Evolutionary conservation across 2,888 invertebrate genomes (phyloP).

Genomic region (Zygaena filipendulae): DNA sequence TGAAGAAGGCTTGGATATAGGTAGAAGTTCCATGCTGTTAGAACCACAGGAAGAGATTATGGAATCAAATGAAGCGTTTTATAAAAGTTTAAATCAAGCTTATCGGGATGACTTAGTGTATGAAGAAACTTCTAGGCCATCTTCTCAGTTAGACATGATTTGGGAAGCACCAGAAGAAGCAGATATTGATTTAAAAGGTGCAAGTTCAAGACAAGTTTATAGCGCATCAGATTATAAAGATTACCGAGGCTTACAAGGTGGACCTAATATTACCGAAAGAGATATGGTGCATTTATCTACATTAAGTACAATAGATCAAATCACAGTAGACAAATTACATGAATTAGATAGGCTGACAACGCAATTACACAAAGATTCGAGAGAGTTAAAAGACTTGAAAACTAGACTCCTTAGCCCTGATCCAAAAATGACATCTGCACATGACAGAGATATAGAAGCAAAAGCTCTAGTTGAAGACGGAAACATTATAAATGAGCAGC

Average conservation of each 20-base stretch:
- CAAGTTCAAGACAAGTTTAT: slow-evolving; percentile 73
- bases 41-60: slow-evolving; percentile 59
- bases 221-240: slow-evolving; percentile 83
- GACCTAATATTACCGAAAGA: slow-evolving; percentile 80
- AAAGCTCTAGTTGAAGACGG: slow-evolving; percentile 72
- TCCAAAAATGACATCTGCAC: slow-evolving; percentile 48
- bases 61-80: slow-evolving; percentile 89
- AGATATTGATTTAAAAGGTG: slow-evolving; percentile 66
- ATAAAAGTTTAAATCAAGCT: slow-evolving; percentile 87
- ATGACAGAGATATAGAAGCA: slow-evolving; percentile 67
- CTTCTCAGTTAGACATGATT: slow-evolving; percentile 85
- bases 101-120: slow-evolving; percentile 83
- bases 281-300: slow-evolving; percentile 80
- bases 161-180: slow-evolving; percentile 86
- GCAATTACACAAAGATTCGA: slow-evolving; percentile 82
- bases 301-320: slow-evolving; percentile 81
- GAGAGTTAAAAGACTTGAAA: slow-evolving; percentile 80
- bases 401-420: slow-evolving; percentile 76
- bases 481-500: slow-evolving; percentile 74
- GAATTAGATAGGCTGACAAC: slow-evolving; percentile 81
- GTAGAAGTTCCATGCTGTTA: slow-evolving; percentile 44
- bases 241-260: slow-evolving; percentile 74
- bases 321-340: slow-evolving; percentile 81
- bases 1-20: slow-evolving; percentile 73
- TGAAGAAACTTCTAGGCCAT: slow-evolving; percentile 71